These are phyloP conservation scores for Sebastes nivosus DNA, from an alignment of 2,797 vertebrate species.

Conservation along the genomic window DNA sequence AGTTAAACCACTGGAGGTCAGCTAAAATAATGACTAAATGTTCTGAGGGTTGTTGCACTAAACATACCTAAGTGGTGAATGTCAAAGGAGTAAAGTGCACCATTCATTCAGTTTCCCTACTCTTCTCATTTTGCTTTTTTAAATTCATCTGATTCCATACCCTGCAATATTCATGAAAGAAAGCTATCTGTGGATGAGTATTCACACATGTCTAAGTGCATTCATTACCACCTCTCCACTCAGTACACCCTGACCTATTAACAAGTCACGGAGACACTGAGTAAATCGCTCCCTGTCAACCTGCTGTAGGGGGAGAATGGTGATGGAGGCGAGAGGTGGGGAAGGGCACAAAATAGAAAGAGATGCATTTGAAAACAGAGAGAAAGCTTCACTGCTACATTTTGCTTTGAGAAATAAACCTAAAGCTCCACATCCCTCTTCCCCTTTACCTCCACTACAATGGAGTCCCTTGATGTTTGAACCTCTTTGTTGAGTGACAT, in stretches of 20 bases:
- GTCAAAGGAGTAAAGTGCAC: rapidly evolving
- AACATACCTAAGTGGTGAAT: neutral
- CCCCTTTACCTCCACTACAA: slow-evolving; percentile 12
- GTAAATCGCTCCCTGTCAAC: slow-evolving; percentile 14
- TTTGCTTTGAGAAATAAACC: slow-evolving; percentile 45
- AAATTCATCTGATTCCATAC: neutral
- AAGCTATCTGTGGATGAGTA: neutral
- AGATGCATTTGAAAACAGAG: slow-evolving; percentile 18
- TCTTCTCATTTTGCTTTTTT: neutral
- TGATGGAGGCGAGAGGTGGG: slow-evolving; percentile 10
- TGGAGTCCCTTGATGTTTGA: slow-evolving; percentile 35
- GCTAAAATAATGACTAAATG: neutral
- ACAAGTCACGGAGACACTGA: slow-evolving; percentile 22
- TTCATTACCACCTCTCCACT: neutral
- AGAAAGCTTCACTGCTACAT: slow-evolving; percentile 33
- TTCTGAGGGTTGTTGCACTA: neutral
- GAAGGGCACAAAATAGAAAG: slow-evolving; percentile 19
- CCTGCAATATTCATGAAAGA: neutral
- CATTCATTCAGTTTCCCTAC: neutral
- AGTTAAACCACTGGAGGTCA: neutral
- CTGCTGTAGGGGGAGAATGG: slow-evolving; percentile 2
- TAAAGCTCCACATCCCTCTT: slow-evolving; percentile 5
- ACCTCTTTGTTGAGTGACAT: slow-evolving; percentile 45
- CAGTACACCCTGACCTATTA: slow-evolving; percentile 27
- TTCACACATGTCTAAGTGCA: neutral